These are phyloP conservation scores for Willisornis vidua DNA, from an alignment of 2,113 vertebrate species.

Conservation along the genomic window DNA sequence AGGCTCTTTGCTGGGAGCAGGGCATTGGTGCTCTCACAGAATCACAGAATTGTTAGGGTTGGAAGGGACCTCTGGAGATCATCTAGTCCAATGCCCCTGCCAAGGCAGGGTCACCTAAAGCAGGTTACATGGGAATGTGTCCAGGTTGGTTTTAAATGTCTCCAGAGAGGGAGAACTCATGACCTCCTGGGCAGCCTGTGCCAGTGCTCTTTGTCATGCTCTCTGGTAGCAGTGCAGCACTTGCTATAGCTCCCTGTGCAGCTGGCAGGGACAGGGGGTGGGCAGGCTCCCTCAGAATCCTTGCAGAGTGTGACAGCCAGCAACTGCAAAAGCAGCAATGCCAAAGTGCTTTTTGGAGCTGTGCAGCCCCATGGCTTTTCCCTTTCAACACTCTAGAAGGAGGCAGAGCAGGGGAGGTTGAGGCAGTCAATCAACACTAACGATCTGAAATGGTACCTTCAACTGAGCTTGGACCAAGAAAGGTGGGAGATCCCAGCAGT, in stretches of 20 bases:
- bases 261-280: not conserved
- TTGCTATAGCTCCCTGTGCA: not conserved
- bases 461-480: not conserved
- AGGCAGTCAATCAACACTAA: not conserved
- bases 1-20: not conserved
- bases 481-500: not conserved
- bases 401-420: not conserved
- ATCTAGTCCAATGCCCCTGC: not conserved
- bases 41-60: not conserved
- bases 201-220: not conserved
- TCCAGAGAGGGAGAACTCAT: not conserved
- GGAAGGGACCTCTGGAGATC: not conserved
- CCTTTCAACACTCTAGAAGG: conserved; percentile 13
- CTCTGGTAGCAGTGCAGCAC: not conserved
- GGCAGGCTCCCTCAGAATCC: not conserved
- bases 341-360: conserved; percentile 50
- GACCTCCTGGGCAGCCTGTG: not conserved
- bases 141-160: not conserved
- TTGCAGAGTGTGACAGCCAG: not conserved
- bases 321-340: not conserved
- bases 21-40: not conserved
- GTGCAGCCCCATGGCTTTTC: conserved; percentile 29
- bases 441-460: not conserved
- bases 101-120: not conserved
- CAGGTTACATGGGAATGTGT: not conserved